These are phyloP conservation scores for Trichonephila clavata DNA, from an alignment of 1,140 invertebrate species.

Conservation along the genomic window DNA sequence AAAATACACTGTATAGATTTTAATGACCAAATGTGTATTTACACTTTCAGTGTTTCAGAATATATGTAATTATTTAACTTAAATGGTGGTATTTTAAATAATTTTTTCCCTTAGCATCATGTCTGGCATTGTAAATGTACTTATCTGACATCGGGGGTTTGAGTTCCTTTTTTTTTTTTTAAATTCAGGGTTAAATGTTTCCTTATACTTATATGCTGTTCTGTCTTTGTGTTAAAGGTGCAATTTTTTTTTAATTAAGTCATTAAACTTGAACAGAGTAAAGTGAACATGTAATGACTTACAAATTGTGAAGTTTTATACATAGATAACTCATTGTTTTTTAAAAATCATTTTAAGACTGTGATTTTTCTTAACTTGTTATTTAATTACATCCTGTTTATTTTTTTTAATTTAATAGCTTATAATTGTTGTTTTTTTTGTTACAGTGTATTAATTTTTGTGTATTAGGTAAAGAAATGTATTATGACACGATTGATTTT, in stretches of 20 bases:
- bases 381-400: constrained; percentile 47
- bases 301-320: constrained; percentile 47
- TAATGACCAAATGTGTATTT: not conserved
- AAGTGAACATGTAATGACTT: constrained; percentile 39
- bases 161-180: constrained; percentile 22
- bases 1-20: not conserved
- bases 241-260: constrained; percentile 71
- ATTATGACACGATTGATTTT: constrained; percentile 22
- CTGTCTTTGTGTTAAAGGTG: constrained; percentile 60
- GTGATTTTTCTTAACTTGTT: constrained; percentile 75
- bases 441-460: constrained; percentile 2
- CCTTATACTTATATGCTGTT: constrained; percentile 3
- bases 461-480: constrained; percentile 16
- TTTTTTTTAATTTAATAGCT: constrained; percentile 57
- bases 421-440: not conserved
- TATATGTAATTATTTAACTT: not conserved
- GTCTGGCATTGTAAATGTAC: constrained; percentile 20
- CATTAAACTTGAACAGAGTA: constrained; percentile 42
- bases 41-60: not conserved
- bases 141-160: constrained; percentile 39
- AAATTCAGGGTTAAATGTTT: constrained; percentile 19
- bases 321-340: constrained; percentile 57
- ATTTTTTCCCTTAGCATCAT: not conserved
- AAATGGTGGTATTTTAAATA: not conserved
- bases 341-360: constrained; percentile 64